Evolutionary conservation across 2,888 invertebrate species (phyloP).

Genomic region (Callimorpha dominula): DNA sequence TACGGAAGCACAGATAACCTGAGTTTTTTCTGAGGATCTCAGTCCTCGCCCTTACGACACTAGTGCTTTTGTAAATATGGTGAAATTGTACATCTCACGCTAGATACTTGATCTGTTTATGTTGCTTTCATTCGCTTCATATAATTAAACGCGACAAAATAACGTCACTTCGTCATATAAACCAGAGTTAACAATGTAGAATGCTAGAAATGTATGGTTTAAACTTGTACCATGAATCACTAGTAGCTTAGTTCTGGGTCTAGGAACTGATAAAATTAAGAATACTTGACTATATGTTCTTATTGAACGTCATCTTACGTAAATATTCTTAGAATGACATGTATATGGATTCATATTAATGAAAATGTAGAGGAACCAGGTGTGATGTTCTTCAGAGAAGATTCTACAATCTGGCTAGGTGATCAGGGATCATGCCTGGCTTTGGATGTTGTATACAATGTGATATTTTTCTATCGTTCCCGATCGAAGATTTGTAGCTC

Average conservation of each 20-base stretch:
- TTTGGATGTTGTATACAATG: too few species aligned
- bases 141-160: constrained; percentile 62
- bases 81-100: constrained; percentile 66
- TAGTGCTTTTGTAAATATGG: constrained; percentile 67
- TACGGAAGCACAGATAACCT: background rate
- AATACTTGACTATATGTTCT: background rate
- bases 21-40: constrained; percentile 20
- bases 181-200: constrained; percentile 27
- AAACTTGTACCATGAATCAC: background rate
- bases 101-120: constrained; percentile 74
- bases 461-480: too few species aligned
- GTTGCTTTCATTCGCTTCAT: constrained; percentile 60
- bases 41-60: constrained; percentile 49
- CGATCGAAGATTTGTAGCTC: too few species aligned
- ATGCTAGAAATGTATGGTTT: background rate
- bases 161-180: constrained; percentile 35
- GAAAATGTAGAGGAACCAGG: too few species aligned
- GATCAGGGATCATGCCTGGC: too few species aligned
- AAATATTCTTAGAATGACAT: too few species aligned
- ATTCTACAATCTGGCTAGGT: too few species aligned
- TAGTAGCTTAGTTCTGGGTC: background rate
- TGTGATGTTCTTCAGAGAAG: too few species aligned
- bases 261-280: background rate
- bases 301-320: background rate
- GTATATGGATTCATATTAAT: too few species aligned